Base-by-base conservation (phyloP, 2,113 vertebrate genomes). In the Tyrannus savana region DNA sequence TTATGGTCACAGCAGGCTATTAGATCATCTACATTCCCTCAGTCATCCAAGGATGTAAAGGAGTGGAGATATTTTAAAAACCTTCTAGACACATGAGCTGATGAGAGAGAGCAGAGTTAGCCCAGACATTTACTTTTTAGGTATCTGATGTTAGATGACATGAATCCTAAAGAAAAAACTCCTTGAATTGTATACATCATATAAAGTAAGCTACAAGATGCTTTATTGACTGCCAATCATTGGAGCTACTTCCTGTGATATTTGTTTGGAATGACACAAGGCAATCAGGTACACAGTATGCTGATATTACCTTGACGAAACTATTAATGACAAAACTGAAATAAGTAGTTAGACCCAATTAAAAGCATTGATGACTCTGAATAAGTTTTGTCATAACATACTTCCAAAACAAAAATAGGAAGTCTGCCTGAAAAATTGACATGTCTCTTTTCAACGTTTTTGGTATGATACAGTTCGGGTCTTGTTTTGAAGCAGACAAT, bases 401-500 rank as follows among this genome's bases (percentile, higher is more conserved):
- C 14, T 63, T 95, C 37, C 7, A 46, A 68, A 83, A 66, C 37
- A 76, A 76, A 92, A 90, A 47, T 30, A 37, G 10, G 15, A 75
- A 76, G 39, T 76, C 35, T 92, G n/a, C 31, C 76, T 35, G 52
- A 69, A 69, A 83, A 69, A 25, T 18, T 41, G 30, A 47, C 33
- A 46, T 0, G 1, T 35, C 23, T 7, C 22, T 46, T 63, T 69
- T 69, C 64, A 9, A 41, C 3, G 0, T 9, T 72, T 92, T 85
- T 79, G 4, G 12, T 63, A 33, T 39, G 23, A 67, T 37, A 71
- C 5, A 67, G 37, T 21, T 71, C 0, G 0, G 2, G 1, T 41
- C 84, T 82, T 30, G 4, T 50, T 93, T 84, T 63, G 44, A 87
- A 85, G 30, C 19, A 76, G 27, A 5, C 9, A 59, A 18, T 67